Evolutionary conservation across 2,797 vertebrate species (phyloP).

Genomic region (Lagorchestes hirsutus): DNA sequence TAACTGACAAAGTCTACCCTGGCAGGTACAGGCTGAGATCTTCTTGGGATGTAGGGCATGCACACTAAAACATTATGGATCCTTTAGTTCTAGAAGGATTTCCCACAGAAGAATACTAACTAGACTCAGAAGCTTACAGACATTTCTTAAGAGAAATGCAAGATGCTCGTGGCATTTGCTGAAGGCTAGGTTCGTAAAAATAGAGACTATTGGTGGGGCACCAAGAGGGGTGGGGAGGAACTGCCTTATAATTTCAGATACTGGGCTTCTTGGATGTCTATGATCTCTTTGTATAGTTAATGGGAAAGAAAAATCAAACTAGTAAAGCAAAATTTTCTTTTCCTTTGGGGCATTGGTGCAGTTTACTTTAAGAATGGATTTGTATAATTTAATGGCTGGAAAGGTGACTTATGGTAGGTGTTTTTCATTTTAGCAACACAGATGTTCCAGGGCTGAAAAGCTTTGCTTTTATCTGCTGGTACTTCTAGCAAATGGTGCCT

Average conservation of each 20-base stretch:
- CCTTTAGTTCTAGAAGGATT: constrained; percentile 1
- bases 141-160: constrained; percentile 33
- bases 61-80: neutral
- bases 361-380: constrained; percentile 21
- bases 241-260: constrained; percentile 21
- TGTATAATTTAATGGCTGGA: constrained; percentile 26
- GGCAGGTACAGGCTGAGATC: neutral
- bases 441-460: neutral
- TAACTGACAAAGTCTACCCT: neutral
- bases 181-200: constrained; percentile 28
- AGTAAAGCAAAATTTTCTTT: neutral
- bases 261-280: constrained; percentile 3
- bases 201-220: constrained; percentile 3
- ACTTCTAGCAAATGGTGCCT: constrained; percentile 3
- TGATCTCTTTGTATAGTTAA: constrained; percentile 21
- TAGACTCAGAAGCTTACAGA: constrained; percentile 33
- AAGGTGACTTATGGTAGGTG: constrained; percentile 45
- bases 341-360: neutral
- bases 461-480: neutral
- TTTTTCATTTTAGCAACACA: constrained; percentile 34
- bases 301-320: constrained; percentile 15
- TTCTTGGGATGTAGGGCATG: neutral
- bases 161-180: constrained; percentile 18
- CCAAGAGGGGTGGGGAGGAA: neutral
- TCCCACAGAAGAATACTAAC: constrained; percentile 20